Percentiles rank a stretch among this genome's conserved stretches.
Evolutionary conservation across 2,797 vertebrate species (phyloP).

Genomic region (Chrysocyon brachyurus): DNA sequence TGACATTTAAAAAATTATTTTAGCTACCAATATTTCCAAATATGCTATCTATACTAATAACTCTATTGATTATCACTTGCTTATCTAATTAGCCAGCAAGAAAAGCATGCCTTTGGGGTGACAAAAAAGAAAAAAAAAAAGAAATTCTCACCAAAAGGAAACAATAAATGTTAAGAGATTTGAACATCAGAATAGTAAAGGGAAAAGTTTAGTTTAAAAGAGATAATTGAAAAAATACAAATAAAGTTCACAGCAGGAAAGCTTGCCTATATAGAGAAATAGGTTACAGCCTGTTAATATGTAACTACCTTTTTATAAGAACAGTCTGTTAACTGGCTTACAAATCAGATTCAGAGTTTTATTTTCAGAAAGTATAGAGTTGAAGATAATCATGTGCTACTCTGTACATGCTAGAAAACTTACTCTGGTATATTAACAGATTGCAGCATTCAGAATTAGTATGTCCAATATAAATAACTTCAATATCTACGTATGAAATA

Average conservation of each 20-base stretch:
- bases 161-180: constrained; percentile 49
- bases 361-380: constrained; percentile 73
- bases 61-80: constrained; percentile 80
- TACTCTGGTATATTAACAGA: constrained; percentile 54
- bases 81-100: constrained; percentile 87
- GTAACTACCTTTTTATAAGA: constrained; percentile 85
- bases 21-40: constrained; percentile 76
- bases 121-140: constrained; percentile 70
- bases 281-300: constrained; percentile 83
- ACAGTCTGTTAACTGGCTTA: constrained; percentile 74
- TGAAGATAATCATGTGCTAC: constrained; percentile 43
- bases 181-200: constrained; percentile 49
- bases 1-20: constrained; percentile 71
- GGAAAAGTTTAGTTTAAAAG: constrained; percentile 81
- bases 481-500: constrained; percentile 62
- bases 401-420: constrained; percentile 45
- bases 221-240: constrained; percentile 81
- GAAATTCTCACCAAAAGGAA: constrained; percentile 61
- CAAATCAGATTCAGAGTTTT: constrained; percentile 58
- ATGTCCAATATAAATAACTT: constrained; percentile 80
- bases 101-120: constrained; percentile 79
- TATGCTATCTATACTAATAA: constrained; percentile 73
- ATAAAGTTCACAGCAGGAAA: constrained; percentile 78
- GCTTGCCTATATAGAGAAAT: constrained; percentile 76
- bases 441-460: constrained; percentile 64